These are phyloP conservation scores for Leptinotarsa rubiginosa DNA, from an alignment of 2,888 invertebrate genomes.

Conservation along the genomic window DNA sequence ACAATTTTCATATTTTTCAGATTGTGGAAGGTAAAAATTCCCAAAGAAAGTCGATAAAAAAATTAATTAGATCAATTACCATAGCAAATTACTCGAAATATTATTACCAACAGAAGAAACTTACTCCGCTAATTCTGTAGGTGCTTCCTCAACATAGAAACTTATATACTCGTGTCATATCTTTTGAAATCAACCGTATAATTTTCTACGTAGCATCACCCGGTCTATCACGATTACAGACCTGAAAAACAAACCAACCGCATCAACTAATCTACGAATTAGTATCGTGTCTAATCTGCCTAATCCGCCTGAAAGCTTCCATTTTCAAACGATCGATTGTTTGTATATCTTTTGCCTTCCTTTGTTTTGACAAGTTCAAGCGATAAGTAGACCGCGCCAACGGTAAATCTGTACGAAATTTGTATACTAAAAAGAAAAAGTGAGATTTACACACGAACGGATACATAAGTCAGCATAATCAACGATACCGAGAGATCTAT, in stretches of 20 bases:
- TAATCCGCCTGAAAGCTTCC: slow-evolving; percentile 17
- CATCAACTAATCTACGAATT: slow-evolving; percentile 3
- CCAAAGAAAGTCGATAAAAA: too few species aligned
- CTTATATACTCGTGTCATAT: too few species aligned
- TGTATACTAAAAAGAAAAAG: slow-evolving; percentile 1
- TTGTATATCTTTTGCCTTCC: not conserved
- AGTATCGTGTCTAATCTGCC: slow-evolving; percentile 17
- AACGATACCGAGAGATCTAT: not conserved
- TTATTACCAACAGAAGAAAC: too few species aligned
- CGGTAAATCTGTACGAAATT: slow-evolving; percentile 27
- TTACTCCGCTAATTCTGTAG: too few species aligned
- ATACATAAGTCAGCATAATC: slow-evolving; percentile 4
- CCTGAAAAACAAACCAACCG: slow-evolving; percentile 5
- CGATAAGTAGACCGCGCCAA: slow-evolving; percentile 28
- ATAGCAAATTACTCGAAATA: too few species aligned
- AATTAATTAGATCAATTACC: too few species aligned
- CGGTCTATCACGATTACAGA: not conserved
- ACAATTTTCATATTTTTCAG: too few species aligned
- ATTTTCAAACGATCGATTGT: slow-evolving; percentile 7
- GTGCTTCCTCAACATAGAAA: too few species aligned
- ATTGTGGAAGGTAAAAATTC: too few species aligned
- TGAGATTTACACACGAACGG: not conserved
- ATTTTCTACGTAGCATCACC: not conserved
- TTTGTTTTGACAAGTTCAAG: slow-evolving; percentile 33
- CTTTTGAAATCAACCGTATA: too few species aligned